A percentile compares a stretch with the other conserved stretches of the same genome.
Conservation (phyloP, 2,797 vertebrate genomes). For the Enteromius paludinosus region DNA sequence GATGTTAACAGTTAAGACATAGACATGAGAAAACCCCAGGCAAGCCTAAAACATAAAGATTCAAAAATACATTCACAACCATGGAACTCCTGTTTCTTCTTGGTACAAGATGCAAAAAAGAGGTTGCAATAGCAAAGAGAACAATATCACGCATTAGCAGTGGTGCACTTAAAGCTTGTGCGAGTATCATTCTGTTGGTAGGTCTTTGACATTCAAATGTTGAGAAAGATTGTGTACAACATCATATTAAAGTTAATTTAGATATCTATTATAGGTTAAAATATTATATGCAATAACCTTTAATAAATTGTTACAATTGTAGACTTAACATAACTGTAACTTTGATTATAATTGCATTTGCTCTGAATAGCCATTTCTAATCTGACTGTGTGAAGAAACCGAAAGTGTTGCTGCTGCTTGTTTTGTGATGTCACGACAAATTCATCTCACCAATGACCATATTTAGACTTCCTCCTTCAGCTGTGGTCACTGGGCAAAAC, state of each 20-base stretch:
- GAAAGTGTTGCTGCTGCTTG: background rate
- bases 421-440: background rate
- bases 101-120: background rate
- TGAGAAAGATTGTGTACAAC: background rate
- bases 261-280: background rate
- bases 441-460: background rate
- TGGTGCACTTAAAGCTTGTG: background rate
- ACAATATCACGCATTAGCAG: background rate
- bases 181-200: background rate
- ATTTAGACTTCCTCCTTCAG: conserved; percentile 8
- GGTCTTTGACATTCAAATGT: background rate
- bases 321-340: background rate
- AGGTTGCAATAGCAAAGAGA: background rate
- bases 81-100: background rate
- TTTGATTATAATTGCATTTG: background rate
- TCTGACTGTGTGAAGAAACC: background rate
- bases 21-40: background rate
- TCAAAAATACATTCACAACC: background rate
- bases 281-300: background rate
- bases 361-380: background rate
- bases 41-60: background rate
- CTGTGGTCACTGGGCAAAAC: background rate
- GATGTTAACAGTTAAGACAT: background rate
- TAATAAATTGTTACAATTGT: background rate
- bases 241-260: background rate